Evolutionary conservation across 2,113 vertebrate genomes (phyloP), one percentile per base, ranked within the genome.

Genomic region (Actinemys pallida): DNA sequence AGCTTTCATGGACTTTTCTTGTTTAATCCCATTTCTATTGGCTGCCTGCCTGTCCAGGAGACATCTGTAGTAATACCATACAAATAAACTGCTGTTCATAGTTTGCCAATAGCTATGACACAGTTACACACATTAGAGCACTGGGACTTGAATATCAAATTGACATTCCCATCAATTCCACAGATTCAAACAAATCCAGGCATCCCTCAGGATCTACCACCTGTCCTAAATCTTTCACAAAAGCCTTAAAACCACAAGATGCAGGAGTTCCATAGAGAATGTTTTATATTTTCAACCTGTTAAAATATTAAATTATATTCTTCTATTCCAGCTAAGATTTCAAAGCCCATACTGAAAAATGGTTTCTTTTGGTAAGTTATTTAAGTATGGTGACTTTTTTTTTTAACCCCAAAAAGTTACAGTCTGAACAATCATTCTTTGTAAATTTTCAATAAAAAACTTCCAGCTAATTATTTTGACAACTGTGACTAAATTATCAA

Each of bases 391-490:
- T 13, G 22, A 54, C 10, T 54, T 3, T 47, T 82, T 86, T 4
- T 75, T 9, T 12, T 16, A 47, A 82, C 35, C 69, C 91, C 9
- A 84, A 84, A 83, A 59, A 95, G 35, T 59, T 88, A 92, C 24
- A 88, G 27, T 45, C 54, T 0, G 0, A 83, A 31, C 57, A 69
- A 69, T 52, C 17, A 56, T 35, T 83, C 47, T 69, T 54, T 29
- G 9, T 83, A 75, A 83, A 59, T 87, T 56, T 69, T 87, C 39
- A 83, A 14, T 69, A 39, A 27, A 76, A 49, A 93, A 93, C 9
- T 5, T 19, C n/a, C 78, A 95, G 83, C 94, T 97, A 53, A 22
- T 93, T 97, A 96, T 96, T 97, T 96, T 97, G 95, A 94, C 93
- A 96, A 90, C 69, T 91, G 50, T 95, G 93, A 97, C 79, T 95